Base-by-base conservation (phyloP, 2,113 vertebrate species). In the Osmerus mordax region DNA sequence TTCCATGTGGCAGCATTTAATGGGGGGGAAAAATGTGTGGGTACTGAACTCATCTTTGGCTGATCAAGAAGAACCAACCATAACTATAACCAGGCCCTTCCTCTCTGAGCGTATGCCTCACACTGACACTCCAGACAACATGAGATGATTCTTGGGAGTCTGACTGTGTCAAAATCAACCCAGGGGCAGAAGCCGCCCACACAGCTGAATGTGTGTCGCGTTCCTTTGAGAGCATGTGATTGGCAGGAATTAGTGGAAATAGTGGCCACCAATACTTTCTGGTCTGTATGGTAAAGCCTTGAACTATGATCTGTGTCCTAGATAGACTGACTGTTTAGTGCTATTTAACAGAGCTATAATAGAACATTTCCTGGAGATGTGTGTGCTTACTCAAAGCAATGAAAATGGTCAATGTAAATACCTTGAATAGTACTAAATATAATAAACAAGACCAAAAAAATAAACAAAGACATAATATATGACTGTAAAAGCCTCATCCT, bases 171-270 rank as follows among this genome's bases (percentile, higher is more conserved):
- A 56, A 71, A 18, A 62, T 8, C 11, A 41, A 21, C 41, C 83
- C 54, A 36, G 5, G 69, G 82, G 75, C 70, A 73, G 66, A 73
- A 41, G 15, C 8, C 25, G 53, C 47, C n/a, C 25, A 51, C 63
- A 14, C 7, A 7, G 47, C 19, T 69, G 12, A 56, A 60, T 68
- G 53, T 71, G 71, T 63, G 80, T 9, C 67, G 65, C 79, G 83
- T 74, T 59, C 67, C 81, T 87, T 86, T 83, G 72, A 82, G 4
- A 41, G 78, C 88, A 88, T 79, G 85, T 88, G 85, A 87, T 65
- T 52, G 4, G 9, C 15, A 28, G 59, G 67, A 72, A 32, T 65
- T 56, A 11, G 41, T 18, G 51, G 6, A 47, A 9, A 72, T 65
- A 51, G 77, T 2, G 13, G 3, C 8, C 61, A 55, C 52, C 61